These are phyloP conservation scores for Aplocera efformata DNA, from an alignment of 2,888 invertebrate genomes.

Conservation along the genomic window DNA sequence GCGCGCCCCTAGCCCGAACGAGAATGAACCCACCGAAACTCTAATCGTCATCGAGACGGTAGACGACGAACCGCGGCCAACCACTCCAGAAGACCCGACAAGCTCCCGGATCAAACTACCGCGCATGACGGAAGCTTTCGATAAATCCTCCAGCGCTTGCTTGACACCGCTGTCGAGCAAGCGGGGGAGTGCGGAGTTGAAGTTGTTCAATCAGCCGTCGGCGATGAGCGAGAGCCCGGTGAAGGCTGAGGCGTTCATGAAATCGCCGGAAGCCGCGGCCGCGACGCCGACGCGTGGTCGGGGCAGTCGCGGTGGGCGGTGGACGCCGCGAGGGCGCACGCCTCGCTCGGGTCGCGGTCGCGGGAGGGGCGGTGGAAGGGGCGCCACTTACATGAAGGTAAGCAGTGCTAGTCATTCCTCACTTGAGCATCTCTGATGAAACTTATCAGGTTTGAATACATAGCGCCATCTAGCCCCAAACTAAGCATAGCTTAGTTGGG, in stretches of 20 bases:
- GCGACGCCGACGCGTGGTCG: slow-evolving; percentile 39
- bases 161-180: slow-evolving; percentile 60
- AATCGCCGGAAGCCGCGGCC: slow-evolving; percentile 47
- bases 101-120: slow-evolving; percentile 71
- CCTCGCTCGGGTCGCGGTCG: slow-evolving; percentile 51
- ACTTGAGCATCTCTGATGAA: too few relatives aligned
- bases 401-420: neutral
- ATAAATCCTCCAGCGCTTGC: slow-evolving; percentile 57
- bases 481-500: too few relatives aligned
- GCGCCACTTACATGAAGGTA: slow-evolving; percentile 55
- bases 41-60: slow-evolving; percentile 26
- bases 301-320: slow-evolving; percentile 41
- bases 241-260: slow-evolving; percentile 47
- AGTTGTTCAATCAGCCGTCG: slow-evolving; percentile 46
- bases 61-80: slow-evolving; percentile 17
- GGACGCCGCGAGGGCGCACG: slow-evolving; percentile 37
- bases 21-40: slow-evolving; percentile 23
- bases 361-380: slow-evolving; percentile 66
- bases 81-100: slow-evolving; percentile 58
- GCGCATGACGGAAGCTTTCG: slow-evolving; percentile 71
- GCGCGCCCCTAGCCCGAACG: too few relatives aligned
- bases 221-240: slow-evolving; percentile 36
- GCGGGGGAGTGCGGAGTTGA: slow-evolving; percentile 43
- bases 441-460: too few relatives aligned
- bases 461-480: too few relatives aligned